A percentile compares a stretch with the other conserved stretches of the same genome.
These are phyloP conservation scores for Amblyraja radiata DNA, from an alignment of 2,797 vertebrate species.

Conservation along the genomic window DNA sequence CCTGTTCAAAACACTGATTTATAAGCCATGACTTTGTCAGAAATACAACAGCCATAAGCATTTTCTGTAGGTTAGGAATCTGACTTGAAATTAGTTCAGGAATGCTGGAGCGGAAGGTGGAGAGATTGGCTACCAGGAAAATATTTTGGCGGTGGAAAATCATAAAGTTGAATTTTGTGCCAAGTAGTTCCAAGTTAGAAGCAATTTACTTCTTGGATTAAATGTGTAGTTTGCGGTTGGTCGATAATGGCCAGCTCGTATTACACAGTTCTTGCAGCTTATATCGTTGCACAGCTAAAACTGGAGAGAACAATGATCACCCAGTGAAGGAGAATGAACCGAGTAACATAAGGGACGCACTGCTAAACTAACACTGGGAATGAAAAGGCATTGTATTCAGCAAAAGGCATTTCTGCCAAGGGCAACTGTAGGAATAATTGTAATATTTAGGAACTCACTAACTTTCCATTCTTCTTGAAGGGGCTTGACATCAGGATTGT, in stretches of 20 bases:
- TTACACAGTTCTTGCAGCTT: neutral
- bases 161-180: constrained; percentile 29
- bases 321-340: neutral
- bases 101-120: neutral
- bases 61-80: constrained; percentile 9
- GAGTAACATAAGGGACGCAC: neutral
- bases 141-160: constrained; percentile 26
- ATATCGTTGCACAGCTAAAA: neutral
- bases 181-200: neutral
- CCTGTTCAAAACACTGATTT: neutral
- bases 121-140: constrained; percentile 15
- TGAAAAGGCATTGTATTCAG: neutral
- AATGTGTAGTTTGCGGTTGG: constrained; percentile 12
- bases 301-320: neutral
- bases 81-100: constrained; percentile 30
- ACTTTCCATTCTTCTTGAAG: neutral
- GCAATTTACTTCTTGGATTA: constrained; percentile 6
- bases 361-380: neutral
- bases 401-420: neutral
- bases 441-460: neutral
- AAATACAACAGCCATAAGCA: constrained; percentile 6
- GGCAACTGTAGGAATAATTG: neutral
- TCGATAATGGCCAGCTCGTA: neutral
- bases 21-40: neutral
- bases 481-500: neutral